Percentiles rank a stretch among this genome's conserved stretches.
Evolutionary conservation across 2,113 vertebrate genomes (phyloP).

Genomic region (Capricornis sumatraensis): DNA sequence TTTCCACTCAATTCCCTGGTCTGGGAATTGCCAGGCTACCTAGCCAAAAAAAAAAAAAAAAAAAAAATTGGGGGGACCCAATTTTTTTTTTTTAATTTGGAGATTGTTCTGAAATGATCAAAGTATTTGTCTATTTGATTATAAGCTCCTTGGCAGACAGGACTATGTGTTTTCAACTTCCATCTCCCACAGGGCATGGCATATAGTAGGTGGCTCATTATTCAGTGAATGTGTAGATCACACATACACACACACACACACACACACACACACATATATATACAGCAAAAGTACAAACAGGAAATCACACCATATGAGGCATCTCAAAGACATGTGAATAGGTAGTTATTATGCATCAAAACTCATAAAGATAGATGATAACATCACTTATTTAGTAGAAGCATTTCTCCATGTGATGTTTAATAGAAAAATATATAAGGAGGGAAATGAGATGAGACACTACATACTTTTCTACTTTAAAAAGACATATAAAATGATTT

Average conservation of each 20-base stretch:
- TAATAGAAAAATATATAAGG: not conserved
- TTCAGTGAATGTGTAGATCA: not conserved
- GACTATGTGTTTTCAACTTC: not conserved
- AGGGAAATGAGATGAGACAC: not conserved
- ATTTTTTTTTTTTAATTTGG: not conserved
- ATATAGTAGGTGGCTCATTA: not conserved
- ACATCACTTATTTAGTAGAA: not conserved
- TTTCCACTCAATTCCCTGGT: not conserved
- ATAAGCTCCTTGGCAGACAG: not conserved
- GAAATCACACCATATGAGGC: not conserved
- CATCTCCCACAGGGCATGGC: not conserved
- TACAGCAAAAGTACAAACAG: not conserved
- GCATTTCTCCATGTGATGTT: not conserved
- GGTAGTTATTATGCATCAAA: not conserved
- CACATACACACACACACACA: not conserved
- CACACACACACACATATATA: not conserved
- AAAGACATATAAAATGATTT: conserved; percentile 14
- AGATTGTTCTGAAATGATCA: not conserved
- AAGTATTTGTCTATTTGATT: not conserved
- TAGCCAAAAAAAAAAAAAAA: not conserved
- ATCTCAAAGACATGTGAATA: not conserved
- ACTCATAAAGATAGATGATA: not conserved
- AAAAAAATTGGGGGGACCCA: not conserved
- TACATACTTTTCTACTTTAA: not conserved
- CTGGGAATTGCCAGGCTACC: not conserved